Conservation (phyloP, 2,113 vertebrate species). For the Hippopotamus amphibius region DNA sequence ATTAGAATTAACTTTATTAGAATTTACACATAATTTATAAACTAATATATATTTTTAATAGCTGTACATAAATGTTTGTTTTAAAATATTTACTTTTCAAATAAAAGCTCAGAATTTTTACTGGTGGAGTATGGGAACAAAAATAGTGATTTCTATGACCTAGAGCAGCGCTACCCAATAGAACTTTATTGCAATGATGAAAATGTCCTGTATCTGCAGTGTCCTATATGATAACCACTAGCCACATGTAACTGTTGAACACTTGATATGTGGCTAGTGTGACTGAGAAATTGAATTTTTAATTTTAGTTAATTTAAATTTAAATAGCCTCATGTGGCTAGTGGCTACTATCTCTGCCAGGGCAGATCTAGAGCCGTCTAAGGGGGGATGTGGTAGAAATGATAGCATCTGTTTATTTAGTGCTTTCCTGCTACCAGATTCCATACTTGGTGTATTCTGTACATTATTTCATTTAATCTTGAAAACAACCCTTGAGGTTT, state of each 20-base stretch:
- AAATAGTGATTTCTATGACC: background rate
- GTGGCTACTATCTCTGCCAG: background rate
- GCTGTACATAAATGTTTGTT: background rate
- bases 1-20: constrained; percentile 1
- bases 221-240: background rate
- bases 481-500: background rate
- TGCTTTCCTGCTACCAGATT: background rate
- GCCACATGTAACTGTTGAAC: background rate
- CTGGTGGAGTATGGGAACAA: background rate
- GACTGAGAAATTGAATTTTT: background rate
- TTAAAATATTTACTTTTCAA: constrained; percentile 52
- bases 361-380: background rate
- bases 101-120: constrained; percentile 16
- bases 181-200: background rate
- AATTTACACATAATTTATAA: background rate
- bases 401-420: background rate
- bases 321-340: background rate
- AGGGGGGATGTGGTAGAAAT: background rate
- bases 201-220: background rate
- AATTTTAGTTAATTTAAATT: constrained; percentile 20
- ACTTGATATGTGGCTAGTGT: background rate
- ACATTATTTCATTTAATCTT: background rate
- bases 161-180: background rate
- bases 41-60: background rate
- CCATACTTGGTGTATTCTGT: background rate